Conservation (phyloP, 2,113 vertebrate genomes). For the Desmodus rotundus region DNA sequence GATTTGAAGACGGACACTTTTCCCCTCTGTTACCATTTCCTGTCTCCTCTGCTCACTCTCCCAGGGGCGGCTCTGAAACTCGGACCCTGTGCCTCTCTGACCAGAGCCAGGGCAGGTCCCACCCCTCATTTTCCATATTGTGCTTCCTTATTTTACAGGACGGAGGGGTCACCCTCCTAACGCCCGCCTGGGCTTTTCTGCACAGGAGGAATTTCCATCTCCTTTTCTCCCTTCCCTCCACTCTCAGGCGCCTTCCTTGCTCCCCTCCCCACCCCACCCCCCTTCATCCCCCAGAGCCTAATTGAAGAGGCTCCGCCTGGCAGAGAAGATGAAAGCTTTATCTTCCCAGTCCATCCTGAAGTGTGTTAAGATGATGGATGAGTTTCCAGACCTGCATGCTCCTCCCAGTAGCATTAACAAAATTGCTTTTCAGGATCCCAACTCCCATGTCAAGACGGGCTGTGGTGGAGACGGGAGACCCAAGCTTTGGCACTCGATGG, state of each 20-base stretch:
- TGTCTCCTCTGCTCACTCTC: not conserved
- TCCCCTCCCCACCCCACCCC: not conserved
- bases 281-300: conserved; percentile 2
- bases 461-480: conserved; percentile 17
- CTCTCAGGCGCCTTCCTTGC: not conserved
- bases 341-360: conserved; percentile 62
- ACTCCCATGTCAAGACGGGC: conserved; percentile 54
- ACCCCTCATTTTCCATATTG: not conserved
- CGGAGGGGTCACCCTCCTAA: not conserved
- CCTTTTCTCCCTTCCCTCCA: not conserved
- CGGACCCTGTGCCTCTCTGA: not conserved
- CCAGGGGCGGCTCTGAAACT: not conserved
- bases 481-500: conserved; percentile 50
- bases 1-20: not conserved
- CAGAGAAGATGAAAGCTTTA: conserved; percentile 72
- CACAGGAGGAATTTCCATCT: not conserved
- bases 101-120: not conserved
- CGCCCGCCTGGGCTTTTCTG: not conserved
- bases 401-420: conserved; percentile 74
- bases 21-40: not conserved
- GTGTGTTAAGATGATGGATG: conserved; percentile 73
- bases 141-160: not conserved
- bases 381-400: conserved; percentile 65
- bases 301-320: conserved; percentile 70
- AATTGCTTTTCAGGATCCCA: conserved; percentile 72